These are phyloP conservation scores for Crioceris asparagi DNA, from an alignment of 2,888 invertebrate genomes.

Conservation along the genomic window DNA sequence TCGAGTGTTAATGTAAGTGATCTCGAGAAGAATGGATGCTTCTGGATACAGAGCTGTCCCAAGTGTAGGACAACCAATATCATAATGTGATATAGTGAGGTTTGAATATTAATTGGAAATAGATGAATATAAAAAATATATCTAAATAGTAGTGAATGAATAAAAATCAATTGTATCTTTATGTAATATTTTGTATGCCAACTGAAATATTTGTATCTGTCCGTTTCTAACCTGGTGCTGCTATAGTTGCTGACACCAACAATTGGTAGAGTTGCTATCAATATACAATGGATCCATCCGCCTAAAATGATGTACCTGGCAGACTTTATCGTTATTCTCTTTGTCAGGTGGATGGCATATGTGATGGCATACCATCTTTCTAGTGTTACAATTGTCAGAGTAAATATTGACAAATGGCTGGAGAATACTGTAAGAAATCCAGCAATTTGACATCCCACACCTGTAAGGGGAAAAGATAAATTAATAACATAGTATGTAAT, in stretches of 20 bases:
- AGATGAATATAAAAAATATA: no score
- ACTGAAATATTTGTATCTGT: no score
- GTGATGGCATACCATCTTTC: slow-evolving; percentile 80
- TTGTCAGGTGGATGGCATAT: slow-evolving; percentile 71
- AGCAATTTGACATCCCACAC: slow-evolving; percentile 72
- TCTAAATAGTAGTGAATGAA: no score
- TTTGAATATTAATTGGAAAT: no score
- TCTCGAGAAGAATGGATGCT: no score
- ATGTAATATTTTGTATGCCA: no score
- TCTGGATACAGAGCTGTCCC: no score
- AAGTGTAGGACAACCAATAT: no score
- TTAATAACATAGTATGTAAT: no score
- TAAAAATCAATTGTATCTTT: no score
- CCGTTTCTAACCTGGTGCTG: slow-evolving; percentile 56
- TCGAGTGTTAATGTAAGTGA: no score
- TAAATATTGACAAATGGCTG: slow-evolving; percentile 78
- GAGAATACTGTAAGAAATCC: slow-evolving; percentile 84
- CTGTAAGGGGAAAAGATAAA: slow-evolving; percentile 27
- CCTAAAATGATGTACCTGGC: slow-evolving; percentile 66
- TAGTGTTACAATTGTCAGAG: slow-evolving; percentile 74
- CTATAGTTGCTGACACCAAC: slow-evolving; percentile 80
- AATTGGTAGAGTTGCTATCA: slow-evolving; percentile 70
- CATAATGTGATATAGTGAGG: no score
- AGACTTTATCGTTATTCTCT: slow-evolving; percentile 59
- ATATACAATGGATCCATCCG: slow-evolving; percentile 69